Evolutionary conservation across 2,888 invertebrate genomes (phyloP), one percentile per base, ranked within the genome.

Genomic region (Melieria picta): DNA sequence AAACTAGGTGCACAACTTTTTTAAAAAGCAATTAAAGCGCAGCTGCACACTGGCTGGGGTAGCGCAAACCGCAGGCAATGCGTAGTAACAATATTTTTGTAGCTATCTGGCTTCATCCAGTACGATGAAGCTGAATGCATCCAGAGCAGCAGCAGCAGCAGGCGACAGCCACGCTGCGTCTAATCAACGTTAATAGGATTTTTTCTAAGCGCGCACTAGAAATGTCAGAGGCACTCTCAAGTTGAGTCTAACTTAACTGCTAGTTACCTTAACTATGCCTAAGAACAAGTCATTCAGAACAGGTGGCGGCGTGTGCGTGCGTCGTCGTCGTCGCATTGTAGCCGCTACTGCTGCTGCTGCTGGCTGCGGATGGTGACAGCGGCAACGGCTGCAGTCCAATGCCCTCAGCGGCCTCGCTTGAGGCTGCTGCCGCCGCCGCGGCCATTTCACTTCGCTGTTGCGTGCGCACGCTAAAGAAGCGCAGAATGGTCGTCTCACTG

Each of bases 401-500:
- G 65, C 69, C 74, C 9, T 55, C 76, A 6, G 74, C 69, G 4
- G 58, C 70, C 43, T 67, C 62, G 10, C 69, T 48, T 3, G 45
- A 58, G 13, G 58, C 9, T 3, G 2, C 42, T 5, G 45, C 5
- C 43, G 57, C 11, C 7, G 42, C 16, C 11, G 48, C 43, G 9
- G 56, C 65, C 6, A 46, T 45, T 52, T 43, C 55, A 52, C 13
- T 66, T 16, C 58, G 61, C 62, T 74, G 72, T 68, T 75, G 79
- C 9, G 78, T 73, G 67, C 84, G 84, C 16, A 84, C 80, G 73
- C 85, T 84, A 58, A 87, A 87, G 75, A 87, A 87, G 45, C 83
- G 83, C 10, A 87, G 67, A 48, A 87, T 80, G 0, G 87, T 84
- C 2, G 86, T 86, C 78, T 86, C 86, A 71, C 83, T 85, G 73